A percentile compares a stretch with the other conserved stretches of the same genome.
Evolutionary conservation across 2,797 vertebrate species (phyloP).

Genomic region (Phrynocephalus guinanensis): DNA sequence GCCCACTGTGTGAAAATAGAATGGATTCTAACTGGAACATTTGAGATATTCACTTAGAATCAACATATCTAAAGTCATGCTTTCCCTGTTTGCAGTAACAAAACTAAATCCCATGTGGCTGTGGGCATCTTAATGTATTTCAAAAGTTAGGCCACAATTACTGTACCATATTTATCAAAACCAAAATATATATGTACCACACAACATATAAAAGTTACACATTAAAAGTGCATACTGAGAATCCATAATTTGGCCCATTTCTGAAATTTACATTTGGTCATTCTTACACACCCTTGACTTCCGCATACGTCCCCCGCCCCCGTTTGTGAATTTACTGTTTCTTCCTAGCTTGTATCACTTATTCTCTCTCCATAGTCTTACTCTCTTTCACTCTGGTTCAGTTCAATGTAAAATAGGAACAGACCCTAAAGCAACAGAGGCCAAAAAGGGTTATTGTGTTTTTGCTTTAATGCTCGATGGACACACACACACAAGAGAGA

Average conservation of each 20-base stretch:
- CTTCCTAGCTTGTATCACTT: conserved; percentile 57
- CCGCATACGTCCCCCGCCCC: conserved; percentile 56
- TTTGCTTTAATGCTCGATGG: conserved; percentile 67
- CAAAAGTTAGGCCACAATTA: conserved; percentile 82
- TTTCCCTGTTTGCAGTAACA: conserved; percentile 71
- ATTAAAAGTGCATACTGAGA: conserved; percentile 83
- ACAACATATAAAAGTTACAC: conserved; percentile 82
- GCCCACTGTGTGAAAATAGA: conserved; percentile 68
- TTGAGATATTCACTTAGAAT: conserved; percentile 69
- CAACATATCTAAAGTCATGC: conserved; percentile 72
- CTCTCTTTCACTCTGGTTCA: conserved; percentile 71
- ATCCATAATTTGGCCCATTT: conserved; percentile 81
- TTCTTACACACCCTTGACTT: conserved; percentile 67
- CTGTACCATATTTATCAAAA: conserved; percentile 80
- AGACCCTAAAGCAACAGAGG: conserved; percentile 74
- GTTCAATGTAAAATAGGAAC: conserved; percentile 76
- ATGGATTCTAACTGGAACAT: conserved; percentile 71
- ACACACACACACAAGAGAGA: conserved; percentile 70
- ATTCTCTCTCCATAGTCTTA: conserved; percentile 59
- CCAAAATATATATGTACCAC: conserved; percentile 83
- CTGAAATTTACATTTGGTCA: conserved; percentile 83
- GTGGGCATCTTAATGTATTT: conserved; percentile 75
- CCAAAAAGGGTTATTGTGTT: conserved; percentile 69
- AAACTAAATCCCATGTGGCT: conserved; percentile 79
- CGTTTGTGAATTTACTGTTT: conserved; percentile 64